Conservation (phyloP, 2,113 vertebrate genomes). For the Hydropotes inermis region DNA sequence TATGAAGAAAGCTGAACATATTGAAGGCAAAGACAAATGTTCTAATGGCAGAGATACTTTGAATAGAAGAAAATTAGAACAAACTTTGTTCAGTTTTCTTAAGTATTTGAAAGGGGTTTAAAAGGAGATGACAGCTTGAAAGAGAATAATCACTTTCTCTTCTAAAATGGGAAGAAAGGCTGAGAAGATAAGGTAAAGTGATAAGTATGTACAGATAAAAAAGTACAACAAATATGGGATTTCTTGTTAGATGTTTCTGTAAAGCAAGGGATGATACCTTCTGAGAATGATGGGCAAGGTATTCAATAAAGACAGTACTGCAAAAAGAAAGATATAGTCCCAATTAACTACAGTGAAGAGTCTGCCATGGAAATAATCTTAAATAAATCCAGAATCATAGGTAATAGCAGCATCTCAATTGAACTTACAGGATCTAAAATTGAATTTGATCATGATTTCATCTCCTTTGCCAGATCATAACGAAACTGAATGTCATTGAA, state of each 20-base stretch:
- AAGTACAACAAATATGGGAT: background rate
- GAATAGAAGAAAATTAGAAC: background rate
- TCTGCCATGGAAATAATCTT: background rate
- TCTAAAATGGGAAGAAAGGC: background rate
- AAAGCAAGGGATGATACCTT: background rate
- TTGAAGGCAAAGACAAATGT: background rate
- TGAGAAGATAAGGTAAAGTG: background rate
- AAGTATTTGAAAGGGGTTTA: background rate
- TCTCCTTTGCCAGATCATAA: background rate
- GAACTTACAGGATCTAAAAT: background rate
- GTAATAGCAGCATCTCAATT: background rate
- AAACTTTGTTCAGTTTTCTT: background rate
- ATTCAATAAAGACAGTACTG: background rate
- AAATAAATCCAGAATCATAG: background rate
- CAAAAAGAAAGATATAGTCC: background rate
- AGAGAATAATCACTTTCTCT: background rate
- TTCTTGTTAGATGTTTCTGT: background rate
- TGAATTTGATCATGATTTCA: background rate
- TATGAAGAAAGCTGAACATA: background rate
- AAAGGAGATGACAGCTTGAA: background rate
- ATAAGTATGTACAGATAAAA: background rate
- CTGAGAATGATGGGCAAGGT: background rate
- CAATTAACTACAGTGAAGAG: background rate
- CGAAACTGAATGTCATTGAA: background rate
- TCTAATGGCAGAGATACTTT: background rate